phyloP scores from a whole-genome alignment of 2,888 invertebrate species.

The Parnassius smintheus region DNA sequence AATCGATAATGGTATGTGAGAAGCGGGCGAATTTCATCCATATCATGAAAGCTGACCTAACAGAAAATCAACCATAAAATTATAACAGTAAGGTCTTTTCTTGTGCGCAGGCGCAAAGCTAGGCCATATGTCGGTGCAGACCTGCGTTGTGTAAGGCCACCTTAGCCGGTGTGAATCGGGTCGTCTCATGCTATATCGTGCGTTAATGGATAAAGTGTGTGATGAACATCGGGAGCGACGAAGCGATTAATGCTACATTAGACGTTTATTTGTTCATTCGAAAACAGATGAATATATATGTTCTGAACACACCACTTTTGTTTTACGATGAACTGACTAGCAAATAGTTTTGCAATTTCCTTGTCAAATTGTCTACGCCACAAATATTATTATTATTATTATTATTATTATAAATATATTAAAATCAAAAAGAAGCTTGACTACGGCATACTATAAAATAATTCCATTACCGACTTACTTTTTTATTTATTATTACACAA shows the following conservation, averaged over 20 bases:
- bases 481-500: conserved; percentile 4
- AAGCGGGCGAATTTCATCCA: conserved; percentile 67
- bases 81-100: conserved; percentile 47
- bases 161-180: conserved; percentile 78
- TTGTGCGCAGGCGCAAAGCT: conserved; percentile 64
- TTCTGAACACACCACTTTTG: too few relatives aligned
- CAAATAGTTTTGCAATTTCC: too few relatives aligned
- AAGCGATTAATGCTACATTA: conserved; percentile 9
- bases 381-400: too few relatives aligned
- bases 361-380: too few relatives aligned
- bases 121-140: conserved; percentile 55
- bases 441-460: too few relatives aligned
- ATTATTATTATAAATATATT: too few relatives aligned
- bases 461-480: too few relatives aligned
- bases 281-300: too few relatives aligned
- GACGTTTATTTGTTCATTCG: not conserved
- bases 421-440: too few relatives aligned
- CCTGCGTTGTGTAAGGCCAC: conserved; percentile 49
- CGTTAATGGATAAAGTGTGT: conserved; percentile 54
- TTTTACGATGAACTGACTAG: too few relatives aligned
- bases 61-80: conserved; percentile 54
- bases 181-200: conserved; percentile 58
- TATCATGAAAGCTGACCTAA: conserved; percentile 46
- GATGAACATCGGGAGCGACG: conserved; percentile 14
- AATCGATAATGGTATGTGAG: conserved; percentile 66